Base-by-base conservation (phyloP, 2,113 vertebrate species). In the Sylvicapra grimmia region DNA sequence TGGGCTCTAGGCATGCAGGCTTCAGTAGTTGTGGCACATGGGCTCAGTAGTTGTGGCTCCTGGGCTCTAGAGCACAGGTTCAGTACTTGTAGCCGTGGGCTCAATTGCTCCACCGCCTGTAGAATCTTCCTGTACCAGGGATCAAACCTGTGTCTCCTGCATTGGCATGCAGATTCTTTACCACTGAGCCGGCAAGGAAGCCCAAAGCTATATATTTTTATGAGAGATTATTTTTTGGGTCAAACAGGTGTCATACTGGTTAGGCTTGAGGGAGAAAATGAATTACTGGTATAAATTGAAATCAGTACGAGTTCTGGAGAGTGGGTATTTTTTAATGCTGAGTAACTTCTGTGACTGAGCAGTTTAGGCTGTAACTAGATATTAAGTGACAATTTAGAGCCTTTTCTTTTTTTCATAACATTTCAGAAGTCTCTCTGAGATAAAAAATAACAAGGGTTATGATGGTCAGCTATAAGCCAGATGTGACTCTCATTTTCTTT, bases 401-500 rank as follows among this genome's bases (percentile, higher is more conserved):
- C 79, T 29, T 91, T 97, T 59, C 15, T 86, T 79, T 87, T 63
- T 77, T 31, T 82, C n/a, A 93, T 68, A 95, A 77, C 85, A 21
- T 97, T 94, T 96, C 25, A 96, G 58, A 97, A 97, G 94, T 96
- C 29, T 96, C 44, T 93, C 63, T 90, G 65, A 92, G 54, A 58
- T 88, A 27, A 93, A 94, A 95, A 96, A 87, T 97, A 75, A 90
- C 86, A 95, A 87, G 63, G 51, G 44, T 93, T 95, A 61, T 77
- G n/a, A 95, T 96, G 36, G 61, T 97, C 95, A 97, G 75, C 89
- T 90, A 51, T 89, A 89, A 94, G 53, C 85, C 95, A 97, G 94
- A 97, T 92, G 80, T 93, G 79, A 93, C 95, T 97, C 90, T 96
- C 53, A 89, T 93, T 96, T 98, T 97, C 93, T 97, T 96, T 94